These are phyloP conservation scores for Takifugu flavidus DNA, from an alignment of 2,113 vertebrate species.

Conservation along the genomic window DNA sequence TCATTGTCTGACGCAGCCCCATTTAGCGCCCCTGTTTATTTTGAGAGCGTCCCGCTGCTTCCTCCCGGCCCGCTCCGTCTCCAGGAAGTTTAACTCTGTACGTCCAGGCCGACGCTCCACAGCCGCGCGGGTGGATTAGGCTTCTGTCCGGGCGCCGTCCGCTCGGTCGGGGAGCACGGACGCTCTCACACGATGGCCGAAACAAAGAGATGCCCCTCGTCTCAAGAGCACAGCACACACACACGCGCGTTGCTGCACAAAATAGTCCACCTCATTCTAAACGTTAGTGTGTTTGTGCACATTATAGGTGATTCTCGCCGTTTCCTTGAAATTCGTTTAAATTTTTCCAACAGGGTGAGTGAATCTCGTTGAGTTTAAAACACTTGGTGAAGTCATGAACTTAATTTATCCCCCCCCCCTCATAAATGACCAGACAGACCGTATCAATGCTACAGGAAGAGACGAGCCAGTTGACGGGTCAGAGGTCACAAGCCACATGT, in stretches of 20 bases:
- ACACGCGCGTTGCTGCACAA: not conserved
- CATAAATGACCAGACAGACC: conserved; percentile 29
- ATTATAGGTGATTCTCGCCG: too few relatives aligned
- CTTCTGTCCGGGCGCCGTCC: not conserved
- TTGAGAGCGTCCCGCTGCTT: conserved; percentile 23
- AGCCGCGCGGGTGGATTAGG: not conserved
- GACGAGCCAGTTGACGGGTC: conserved; percentile 6
- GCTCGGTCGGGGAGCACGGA: conserved; percentile 2
- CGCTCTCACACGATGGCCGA: conserved; percentile 13
- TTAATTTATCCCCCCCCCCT: not conserved
- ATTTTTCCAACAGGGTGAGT: conserved; percentile 11
- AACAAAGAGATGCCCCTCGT: not conserved
- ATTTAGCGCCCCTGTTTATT: conserved; percentile 14
- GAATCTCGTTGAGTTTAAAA: not conserved
- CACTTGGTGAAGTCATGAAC: too few relatives aligned
- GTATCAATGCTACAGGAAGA: conserved; percentile 52
- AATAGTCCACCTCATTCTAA: not conserved
- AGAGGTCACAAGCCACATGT: not conserved
- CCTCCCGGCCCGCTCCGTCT: conserved; percentile 26
- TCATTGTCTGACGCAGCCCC: conserved; percentile 6
- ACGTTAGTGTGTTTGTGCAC: too few relatives aligned
- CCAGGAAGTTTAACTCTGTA: conserved; percentile 7
- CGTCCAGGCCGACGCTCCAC: not conserved
- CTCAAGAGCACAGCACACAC: not conserved
- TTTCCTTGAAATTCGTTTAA: conserved; percentile 24